A percentile compares a stretch with the other conserved stretches of the same genome.
Evolutionary conservation across 2,888 invertebrate species (phyloP).

Genomic region (Orchesellides sinensis): DNA sequence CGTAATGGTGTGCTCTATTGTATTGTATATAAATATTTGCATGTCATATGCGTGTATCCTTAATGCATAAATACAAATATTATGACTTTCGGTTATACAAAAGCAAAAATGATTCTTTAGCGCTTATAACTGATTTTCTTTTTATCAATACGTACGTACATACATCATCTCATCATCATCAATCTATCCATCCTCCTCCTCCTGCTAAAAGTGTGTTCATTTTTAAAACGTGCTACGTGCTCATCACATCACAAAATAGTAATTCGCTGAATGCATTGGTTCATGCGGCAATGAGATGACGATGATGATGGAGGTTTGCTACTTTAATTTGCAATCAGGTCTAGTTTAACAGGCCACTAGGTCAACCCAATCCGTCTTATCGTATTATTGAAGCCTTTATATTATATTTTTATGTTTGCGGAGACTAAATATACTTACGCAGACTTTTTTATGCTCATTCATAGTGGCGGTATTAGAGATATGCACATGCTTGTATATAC

Average conservation of each 20-base stretch:
- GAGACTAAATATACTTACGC: background rate
- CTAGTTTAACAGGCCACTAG: slow-evolving; percentile 74
- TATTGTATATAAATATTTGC: background rate
- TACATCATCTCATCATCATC: background rate
- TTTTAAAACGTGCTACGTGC: background rate
- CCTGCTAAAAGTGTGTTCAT: background rate
- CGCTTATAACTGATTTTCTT: no score
- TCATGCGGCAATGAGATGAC: slow-evolving; percentile 15
- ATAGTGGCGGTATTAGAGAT: background rate
- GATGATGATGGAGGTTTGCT: background rate
- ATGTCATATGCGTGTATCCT: background rate
- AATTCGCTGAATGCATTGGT: background rate
- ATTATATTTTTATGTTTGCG: background rate
- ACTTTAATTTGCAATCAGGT: slow-evolving; percentile 67
- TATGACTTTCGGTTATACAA: background rate
- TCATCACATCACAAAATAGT: background rate
- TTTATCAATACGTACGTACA: no score
- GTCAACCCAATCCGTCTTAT: slow-evolving; percentile 69
- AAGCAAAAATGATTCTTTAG: background rate
- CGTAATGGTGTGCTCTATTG: background rate
- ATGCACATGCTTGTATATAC: background rate
- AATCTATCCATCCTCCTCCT: background rate
- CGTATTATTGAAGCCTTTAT: background rate
- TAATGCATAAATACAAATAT: background rate
- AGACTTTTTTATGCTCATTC: background rate